Evolutionary conservation across 2,797 vertebrate genomes (phyloP), one percentile per base, ranked within the genome.

Genomic region (Gymnothorax javanicus): DNA sequence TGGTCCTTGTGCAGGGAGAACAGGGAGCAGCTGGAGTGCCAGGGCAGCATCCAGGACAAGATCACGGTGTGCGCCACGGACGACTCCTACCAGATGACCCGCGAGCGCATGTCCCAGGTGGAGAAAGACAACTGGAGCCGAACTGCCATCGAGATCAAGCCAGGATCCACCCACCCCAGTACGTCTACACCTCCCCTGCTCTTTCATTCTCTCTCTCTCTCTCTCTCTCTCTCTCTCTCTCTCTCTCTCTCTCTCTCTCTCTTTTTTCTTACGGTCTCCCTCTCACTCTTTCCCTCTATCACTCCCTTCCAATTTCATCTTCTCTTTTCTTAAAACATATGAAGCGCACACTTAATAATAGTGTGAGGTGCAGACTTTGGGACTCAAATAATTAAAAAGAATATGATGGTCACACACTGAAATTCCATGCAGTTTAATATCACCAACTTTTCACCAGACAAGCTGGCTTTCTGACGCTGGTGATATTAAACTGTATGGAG

Each of bases 31-130:
- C 95, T 98, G 92, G 95, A 96, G 93, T 95, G 96, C 90, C 94
- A 97, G 91, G 98, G 97, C 73, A 96, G 95, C 86, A 97, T 98
- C 92, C 97, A 94, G 93, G 96, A 96, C 93, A 97, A 97, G 92
- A 97, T 98, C 92, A 97, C 96, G 0, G 94, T 97, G 88, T 97
- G 97, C 89, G 96, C 97, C 91, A 96, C 96, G 1, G 95, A 97
- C 25, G 96, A 97, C 92, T 95, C 95, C 54, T 96, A 95, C 93
- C 97, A 96, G 92, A 94, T 92, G 73, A 96, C 95, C 54, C 93
- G 92, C 73, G 96, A 97, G 89, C 94, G 92, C 11, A 93, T 95
- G 95, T 96, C 96, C 84, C 95, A 94, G 87, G 96, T 94, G 89
- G 96, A 97, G 92, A 96, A 96, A 90, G 96, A 97, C 93, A 95